phyloP scores from a whole-genome alignment of 2,113 vertebrate species.

The Periophthalmus modestus region DNA sequence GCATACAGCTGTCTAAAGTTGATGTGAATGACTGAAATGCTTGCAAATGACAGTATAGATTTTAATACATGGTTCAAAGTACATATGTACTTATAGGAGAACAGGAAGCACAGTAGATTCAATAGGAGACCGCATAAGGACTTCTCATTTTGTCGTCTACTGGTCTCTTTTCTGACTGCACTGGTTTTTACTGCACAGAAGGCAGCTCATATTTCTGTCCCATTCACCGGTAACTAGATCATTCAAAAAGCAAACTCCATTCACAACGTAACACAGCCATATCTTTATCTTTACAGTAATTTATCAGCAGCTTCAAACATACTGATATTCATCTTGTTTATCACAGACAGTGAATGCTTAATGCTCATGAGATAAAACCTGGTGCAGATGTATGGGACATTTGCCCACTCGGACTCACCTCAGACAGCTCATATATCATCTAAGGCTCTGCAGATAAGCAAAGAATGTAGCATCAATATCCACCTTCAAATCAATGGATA shows the following conservation, averaged over 20 bases:
- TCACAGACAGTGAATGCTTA: not conserved
- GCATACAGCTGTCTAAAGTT: too few relatives aligned
- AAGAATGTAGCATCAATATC: conserved; percentile 14
- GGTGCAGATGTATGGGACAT: conserved; percentile 27
- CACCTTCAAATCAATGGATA: not conserved
- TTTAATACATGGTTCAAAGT: too few relatives aligned
- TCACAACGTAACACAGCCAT: not conserved
- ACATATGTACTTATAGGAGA: not conserved
- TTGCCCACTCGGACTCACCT: conserved; percentile 21
- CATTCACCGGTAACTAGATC: not conserved
- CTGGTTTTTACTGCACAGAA: conserved; percentile 31
- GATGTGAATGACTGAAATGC: too few relatives aligned
- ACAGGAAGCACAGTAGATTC: conserved; percentile 22
- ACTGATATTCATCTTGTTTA: conserved; percentile 1
- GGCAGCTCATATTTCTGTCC: conserved; percentile 11
- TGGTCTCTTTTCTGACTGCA: conserved; percentile 62
- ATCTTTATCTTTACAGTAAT: not conserved
- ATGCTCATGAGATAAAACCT: conserved; percentile 3
- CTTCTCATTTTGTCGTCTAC: conserved; percentile 33
- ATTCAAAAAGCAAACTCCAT: not conserved
- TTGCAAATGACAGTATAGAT: too few relatives aligned
- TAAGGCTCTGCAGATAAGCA: conserved; percentile 8
- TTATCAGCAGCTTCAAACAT: not conserved
- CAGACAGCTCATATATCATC: conserved; percentile 12
- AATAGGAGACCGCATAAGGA: conserved; percentile 31